Conservation (phyloP, 2,797 vertebrate species). For the Gymnocypris eckloni region DNA sequence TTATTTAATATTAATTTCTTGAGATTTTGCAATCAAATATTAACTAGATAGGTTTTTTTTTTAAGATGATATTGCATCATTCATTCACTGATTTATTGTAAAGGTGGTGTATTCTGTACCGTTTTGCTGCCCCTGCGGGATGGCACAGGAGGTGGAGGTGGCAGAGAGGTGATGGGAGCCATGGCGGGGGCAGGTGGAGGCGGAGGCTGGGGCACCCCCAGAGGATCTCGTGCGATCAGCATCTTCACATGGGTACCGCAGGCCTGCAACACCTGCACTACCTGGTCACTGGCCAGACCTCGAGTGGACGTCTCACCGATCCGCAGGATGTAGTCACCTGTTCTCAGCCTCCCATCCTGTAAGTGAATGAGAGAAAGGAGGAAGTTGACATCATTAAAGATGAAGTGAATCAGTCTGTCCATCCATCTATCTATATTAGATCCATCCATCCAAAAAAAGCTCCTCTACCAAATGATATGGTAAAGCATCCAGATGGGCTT, state of each 20-base stretch:
- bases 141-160: constrained; percentile 59
- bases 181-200: constrained; percentile 80
- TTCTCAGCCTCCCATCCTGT: constrained; percentile 90
- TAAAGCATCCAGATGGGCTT: neutral
- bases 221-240: constrained; percentile 87
- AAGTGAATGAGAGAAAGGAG: neutral
- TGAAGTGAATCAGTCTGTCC: neutral
- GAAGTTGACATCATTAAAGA: neutral
- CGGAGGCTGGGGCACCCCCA: constrained; percentile 62
- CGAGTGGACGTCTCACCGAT: constrained; percentile 89
- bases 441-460: neutral
- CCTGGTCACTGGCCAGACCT: constrained; percentile 92
- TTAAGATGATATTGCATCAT: neutral
- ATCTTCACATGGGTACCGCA: constrained; percentile 90
- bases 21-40: neutral
- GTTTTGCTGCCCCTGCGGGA: constrained; percentile 59
- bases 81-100: neutral
- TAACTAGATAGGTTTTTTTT: neutral
- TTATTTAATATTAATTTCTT: neutral
- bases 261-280: constrained; percentile 90
- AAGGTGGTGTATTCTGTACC: constrained; percentile 25
- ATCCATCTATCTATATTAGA: too few relatives aligned
- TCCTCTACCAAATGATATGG: neutral
- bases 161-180: constrained; percentile 77
- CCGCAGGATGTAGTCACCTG: constrained; percentile 91